A percentile compares a stretch with the other conserved stretches of the same genome.
Evolutionary conservation across 2,888 invertebrate genomes (phyloP).

Genomic region (Danaus chrysippus): DNA sequence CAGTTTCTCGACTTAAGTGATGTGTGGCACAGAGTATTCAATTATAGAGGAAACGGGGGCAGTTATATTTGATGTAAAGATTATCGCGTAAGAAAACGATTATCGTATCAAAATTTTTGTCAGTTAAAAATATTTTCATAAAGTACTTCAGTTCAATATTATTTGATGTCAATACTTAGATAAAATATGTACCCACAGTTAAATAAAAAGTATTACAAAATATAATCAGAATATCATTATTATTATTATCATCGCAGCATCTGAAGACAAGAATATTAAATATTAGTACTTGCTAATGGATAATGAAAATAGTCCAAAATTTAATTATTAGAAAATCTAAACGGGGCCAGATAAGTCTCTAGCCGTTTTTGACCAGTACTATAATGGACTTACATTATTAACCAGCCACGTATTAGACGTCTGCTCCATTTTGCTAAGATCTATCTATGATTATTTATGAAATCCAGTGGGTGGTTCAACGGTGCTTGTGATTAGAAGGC

Average conservation of each 20-base stretch:
- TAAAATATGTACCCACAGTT: no score
- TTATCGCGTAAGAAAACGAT: neutral
- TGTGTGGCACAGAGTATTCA: slow-evolving; percentile 40
- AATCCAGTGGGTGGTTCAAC: slow-evolving; percentile 44
- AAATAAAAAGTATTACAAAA: no score
- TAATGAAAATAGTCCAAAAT: no score
- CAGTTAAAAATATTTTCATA: no score
- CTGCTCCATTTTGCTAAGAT: slow-evolving; percentile 45
- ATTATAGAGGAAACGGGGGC: slow-evolving; percentile 17
- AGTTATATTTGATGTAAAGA: slow-evolving; percentile 3
- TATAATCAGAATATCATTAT: no score
- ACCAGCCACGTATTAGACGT: slow-evolving; percentile 38
- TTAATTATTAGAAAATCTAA: neutral
- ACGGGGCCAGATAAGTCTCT: slow-evolving; percentile 2
- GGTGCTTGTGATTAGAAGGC: slow-evolving; percentile 29
- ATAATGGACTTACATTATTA: slow-evolving; percentile 51
- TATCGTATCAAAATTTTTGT: no score
- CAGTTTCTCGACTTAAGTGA: slow-evolving; percentile 50
- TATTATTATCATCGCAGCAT: no score
- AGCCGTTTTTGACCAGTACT: slow-evolving; percentile 38
- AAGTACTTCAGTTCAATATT: no score
- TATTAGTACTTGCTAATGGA: no score
- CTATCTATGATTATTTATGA: slow-evolving; percentile 54
- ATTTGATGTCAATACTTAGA: no score
- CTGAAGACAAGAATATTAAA: no score